phyloP scores from a whole-genome alignment of 2,113 vertebrate genomes.

The Arvicanthis niloticus region DNA sequence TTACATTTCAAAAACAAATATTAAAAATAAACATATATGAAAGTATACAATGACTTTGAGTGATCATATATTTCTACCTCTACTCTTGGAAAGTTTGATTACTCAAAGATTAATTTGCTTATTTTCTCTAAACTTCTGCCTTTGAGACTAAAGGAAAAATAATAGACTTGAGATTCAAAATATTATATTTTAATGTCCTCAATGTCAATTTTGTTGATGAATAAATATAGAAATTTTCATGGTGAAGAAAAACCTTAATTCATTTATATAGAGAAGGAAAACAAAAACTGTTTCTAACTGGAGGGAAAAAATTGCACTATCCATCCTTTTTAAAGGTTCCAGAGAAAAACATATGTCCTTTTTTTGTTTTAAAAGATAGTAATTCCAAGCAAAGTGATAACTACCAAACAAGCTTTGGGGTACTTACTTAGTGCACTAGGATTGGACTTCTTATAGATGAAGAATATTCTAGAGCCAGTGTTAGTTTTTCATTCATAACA shows the following conservation, averaged over 20 bases:
- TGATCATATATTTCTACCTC: constrained; percentile 6
- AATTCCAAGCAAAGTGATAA: not conserved
- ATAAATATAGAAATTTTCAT: not conserved
- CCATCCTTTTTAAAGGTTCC: not conserved
- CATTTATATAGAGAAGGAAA: not conserved
- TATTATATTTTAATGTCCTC: constrained; percentile 22
- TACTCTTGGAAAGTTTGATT: not conserved
- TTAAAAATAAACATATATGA: not conserved
- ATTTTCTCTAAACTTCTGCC: not conserved
- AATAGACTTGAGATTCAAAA: not conserved
- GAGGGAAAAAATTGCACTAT: not conserved
- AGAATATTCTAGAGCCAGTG: not conserved
- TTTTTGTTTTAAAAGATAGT: not conserved
- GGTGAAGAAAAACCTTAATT: constrained; percentile 15
- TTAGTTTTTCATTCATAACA: too few relatives aligned
- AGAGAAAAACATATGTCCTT: not conserved
- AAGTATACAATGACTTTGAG: not conserved
- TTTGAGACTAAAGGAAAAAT: constrained; percentile 26
- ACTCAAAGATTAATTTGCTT: constrained; percentile 50
- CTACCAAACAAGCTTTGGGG: not conserved
- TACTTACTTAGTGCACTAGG: not conserved
- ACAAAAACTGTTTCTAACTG: not conserved
- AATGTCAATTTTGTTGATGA: not conserved
- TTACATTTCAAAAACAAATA: constrained; percentile 32
- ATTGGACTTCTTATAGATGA: not conserved